Base-by-base conservation (phyloP, 2,113 vertebrate species). In the Taurulus bubalis region DNA sequence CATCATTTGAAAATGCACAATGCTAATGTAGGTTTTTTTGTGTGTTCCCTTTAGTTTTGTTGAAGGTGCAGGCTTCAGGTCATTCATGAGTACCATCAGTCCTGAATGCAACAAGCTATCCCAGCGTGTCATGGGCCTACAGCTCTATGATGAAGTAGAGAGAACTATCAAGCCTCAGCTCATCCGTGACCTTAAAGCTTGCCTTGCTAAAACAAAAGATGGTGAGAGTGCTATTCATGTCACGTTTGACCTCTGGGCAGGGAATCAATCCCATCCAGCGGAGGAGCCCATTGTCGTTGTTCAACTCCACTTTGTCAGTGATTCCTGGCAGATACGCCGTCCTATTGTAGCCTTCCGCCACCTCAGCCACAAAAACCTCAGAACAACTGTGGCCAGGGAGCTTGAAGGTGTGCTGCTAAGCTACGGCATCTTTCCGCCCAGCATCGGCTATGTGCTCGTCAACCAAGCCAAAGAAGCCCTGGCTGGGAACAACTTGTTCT, bases 61-160 rank as follows among this genome's bases (percentile, higher is more conserved):
- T 38, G 95, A 96, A 80, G 92, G 93, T 0, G n/a, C 90, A 2
- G 95, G 95, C 22, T 96, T 96, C 87, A 87, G 92, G 28, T 91
- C 82, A 3, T 95, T 96, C 72, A 92, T 96, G 90, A 82, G 76
- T 11, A 80, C 86, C 7, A 82, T 95, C 30, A 84, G 65, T 3
- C 93, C 94, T 12, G 85, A 93, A 32, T 91, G 89, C 90, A 89
- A 77, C 20, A 90, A 88, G 47, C 86, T 95, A 0, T 95, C 94
- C 0, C 95, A 95, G 85, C 94, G 90, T 0, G 15, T 65, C 0
- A 36, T 96, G 14, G 91, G 90, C 40, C 66, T 93, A 40, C 94
- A 92, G 32, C 94, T 95, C 6, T 95, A 96, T 1, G 89, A 93
- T 1, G 87, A 93, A 0, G 95, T 96, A 77, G 95, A 96, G 92